A percentile compares a stretch with the other conserved stretches of the same genome.
These are phyloP conservation scores for Apteryx mantelli DNA, from an alignment of 2,113 vertebrate genomes.

Conservation along the genomic window DNA sequence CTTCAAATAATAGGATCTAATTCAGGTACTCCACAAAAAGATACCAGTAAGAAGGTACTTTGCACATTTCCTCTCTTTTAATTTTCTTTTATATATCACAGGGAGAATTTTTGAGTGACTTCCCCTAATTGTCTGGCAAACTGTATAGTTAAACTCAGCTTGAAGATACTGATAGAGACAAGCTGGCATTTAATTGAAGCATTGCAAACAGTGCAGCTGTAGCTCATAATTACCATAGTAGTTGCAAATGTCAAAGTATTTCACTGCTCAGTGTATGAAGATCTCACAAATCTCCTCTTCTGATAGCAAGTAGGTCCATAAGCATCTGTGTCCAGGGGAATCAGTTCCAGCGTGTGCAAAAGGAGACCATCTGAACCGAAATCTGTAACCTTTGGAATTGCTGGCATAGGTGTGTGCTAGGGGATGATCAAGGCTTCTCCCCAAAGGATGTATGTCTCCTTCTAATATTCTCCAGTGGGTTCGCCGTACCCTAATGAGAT, in stretches of 20 bases:
- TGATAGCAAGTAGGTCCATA: not conserved
- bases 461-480: not conserved
- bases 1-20: not conserved
- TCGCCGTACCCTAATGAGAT: fast-evolving
- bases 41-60: not conserved
- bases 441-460: not conserved
- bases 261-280: not conserved
- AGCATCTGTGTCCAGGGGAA: not conserved
- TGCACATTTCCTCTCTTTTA: not conserved
- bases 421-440: not conserved
- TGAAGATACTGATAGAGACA: not conserved
- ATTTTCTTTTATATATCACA: not conserved
- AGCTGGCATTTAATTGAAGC: not conserved
- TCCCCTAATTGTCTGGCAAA: not conserved
- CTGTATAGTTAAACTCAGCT: not conserved
- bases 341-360: not conserved
- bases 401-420: not conserved
- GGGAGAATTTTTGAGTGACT: not conserved
- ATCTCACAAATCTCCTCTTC: not conserved
- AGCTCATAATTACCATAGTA: not conserved
- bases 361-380: not conserved
- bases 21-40: not conserved
- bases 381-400: not conserved
- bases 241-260: not conserved
- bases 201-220: not conserved